Evolutionary conservation across 2,888 invertebrate genomes (phyloP).

Genomic region (Ceratothoa steindachneri): DNA sequence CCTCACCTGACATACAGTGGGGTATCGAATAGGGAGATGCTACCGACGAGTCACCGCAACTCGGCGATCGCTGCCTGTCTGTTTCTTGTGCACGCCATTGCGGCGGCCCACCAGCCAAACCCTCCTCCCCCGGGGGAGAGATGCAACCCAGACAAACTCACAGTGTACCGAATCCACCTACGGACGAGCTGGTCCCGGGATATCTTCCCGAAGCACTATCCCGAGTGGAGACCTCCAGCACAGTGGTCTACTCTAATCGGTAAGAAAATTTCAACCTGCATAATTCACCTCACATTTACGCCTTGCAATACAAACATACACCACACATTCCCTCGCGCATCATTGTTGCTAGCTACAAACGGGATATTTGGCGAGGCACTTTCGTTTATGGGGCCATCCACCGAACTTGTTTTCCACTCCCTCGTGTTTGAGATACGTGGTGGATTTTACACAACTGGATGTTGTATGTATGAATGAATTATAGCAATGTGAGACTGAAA

Average conservation of each 20-base stretch:
- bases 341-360: background rate
- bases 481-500: no score
- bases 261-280: constrained; percentile 57
- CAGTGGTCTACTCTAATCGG: constrained; percentile 91
- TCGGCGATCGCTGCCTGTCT: no score
- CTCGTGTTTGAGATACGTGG: no score
- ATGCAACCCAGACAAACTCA: constrained; percentile 76
- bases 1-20: no score
- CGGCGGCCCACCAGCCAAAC: no score
- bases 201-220: constrained; percentile 87
- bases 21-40: no score
- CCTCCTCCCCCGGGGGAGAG: background rate
- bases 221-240: constrained; percentile 86
- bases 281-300: background rate
- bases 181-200: constrained; percentile 88
- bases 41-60: no score
- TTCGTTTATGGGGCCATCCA: background rate
- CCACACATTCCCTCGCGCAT: background rate
- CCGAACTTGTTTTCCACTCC: no score
- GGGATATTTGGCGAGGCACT: background rate
- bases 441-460: no score
- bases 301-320: background rate
- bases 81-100: no score
- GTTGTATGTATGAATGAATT: no score
- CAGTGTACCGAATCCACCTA: constrained; percentile 80